Evolutionary conservation across 2,797 vertebrate genomes (phyloP), one percentile per base, ranked within the genome.

Genomic region (Etheostoma nigrum): DNA sequence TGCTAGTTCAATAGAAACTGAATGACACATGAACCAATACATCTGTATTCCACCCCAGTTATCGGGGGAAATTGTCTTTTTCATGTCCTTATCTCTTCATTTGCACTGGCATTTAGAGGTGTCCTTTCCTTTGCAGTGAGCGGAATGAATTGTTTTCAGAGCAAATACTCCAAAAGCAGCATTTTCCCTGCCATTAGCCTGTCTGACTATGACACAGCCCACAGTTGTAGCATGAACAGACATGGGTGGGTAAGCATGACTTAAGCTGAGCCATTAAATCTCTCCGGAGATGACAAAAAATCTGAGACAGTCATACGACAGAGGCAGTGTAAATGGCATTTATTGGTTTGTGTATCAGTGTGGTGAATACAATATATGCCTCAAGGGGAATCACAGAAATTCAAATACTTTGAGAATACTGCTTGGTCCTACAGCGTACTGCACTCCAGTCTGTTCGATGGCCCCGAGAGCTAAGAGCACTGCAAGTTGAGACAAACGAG

Each of bases 141-240:
- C 5, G 25, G 27, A 48, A 25, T 70, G 71, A 83, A 69, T 78
- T 86, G 84, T 88, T 89, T 84, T 81, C 72, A 70, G 60, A 71
- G 53, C 2, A 45, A 45, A 11, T 73, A 40, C 71, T 86, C 88
- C 73, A 83, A 67, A 89, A 80, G 70, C 65, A 78, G 52, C 25
- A 52, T 86, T 92, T 93, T 93, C 85, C 88, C 65, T 75, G 64
- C 78, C 81, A 88, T 93, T 90, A 89, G 72, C 85, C 77, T 74
- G 85, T 92, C 91, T 79, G 45, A 74, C 45, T 65, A 4, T 40
- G 73, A 81, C 52, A 62, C 45, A 11, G 6, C 64, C 16, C 16
- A 19, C 42, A 53, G 48, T 44, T 49, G 74, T 55, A 63, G 78
- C 60, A 47, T 23, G 16, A 58, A 27, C 63, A 47, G 11, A 48